Percentiles rank a stretch among this genome's conserved stretches.
Conservation (phyloP, 2,113 vertebrate species). For the Rutilus rutilus region DNA sequence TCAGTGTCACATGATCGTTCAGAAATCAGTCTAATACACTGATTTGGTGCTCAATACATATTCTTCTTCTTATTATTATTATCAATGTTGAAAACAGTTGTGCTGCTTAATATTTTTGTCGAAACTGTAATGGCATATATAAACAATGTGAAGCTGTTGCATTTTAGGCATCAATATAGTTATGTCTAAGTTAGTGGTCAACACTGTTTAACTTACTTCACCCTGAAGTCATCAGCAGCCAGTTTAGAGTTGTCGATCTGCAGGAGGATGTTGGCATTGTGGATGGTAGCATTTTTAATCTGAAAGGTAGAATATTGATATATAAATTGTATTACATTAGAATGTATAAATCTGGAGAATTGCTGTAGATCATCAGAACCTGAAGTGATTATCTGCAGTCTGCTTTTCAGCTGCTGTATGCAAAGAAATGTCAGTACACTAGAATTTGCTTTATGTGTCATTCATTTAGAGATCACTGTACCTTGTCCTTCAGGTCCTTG, state of each 20-base stretch:
- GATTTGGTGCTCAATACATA: background rate
- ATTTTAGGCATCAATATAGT: background rate
- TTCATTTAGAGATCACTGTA: slow-evolving; percentile 57
- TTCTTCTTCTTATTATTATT: background rate
- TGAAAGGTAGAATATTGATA: slow-evolving; percentile 58
- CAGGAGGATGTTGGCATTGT: slow-evolving; percentile 84
- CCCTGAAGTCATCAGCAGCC: slow-evolving; percentile 92
- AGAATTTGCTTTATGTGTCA: too few species aligned
- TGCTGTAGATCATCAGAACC: background rate
- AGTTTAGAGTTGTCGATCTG: slow-evolving; percentile 92
- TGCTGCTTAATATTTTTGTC: background rate
- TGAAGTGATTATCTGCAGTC: background rate
- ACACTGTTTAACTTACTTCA: slow-evolving; percentile 79
- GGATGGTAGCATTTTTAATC: slow-evolving; percentile 79
- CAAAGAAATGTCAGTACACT: background rate
- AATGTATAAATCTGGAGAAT: background rate
- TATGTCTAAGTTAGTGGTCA: background rate
- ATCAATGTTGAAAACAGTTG: background rate
- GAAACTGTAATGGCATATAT: background rate
- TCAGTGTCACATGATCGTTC: background rate
- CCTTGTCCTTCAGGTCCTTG: slow-evolving; percentile 88
- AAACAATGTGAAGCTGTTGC: background rate
- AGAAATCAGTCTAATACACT: background rate
- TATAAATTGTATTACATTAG: background rate
- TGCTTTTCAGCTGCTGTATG: background rate